phyloP scores from a whole-genome alignment of 30 jellyfish, hydroid and myxozoan genomes.

The Chironex yamaguchii region DNA sequence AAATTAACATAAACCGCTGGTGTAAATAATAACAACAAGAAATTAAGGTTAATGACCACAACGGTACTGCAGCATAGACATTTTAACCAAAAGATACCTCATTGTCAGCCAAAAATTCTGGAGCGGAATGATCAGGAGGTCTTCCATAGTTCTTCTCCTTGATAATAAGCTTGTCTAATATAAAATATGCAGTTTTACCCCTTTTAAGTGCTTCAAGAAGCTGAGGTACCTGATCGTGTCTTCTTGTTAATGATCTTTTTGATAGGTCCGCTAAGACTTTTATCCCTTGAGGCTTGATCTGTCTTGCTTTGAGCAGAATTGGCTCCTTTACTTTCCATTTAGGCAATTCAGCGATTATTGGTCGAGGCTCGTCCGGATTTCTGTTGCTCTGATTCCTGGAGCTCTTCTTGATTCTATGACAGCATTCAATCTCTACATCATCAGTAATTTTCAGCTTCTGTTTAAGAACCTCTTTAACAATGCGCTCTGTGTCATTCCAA shows the following conservation, averaged over 20 bases:
- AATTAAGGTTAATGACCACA: too few relatives aligned
- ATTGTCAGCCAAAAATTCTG: too few relatives aligned
- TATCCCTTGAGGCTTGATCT: neutral
- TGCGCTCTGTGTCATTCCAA: slow-evolving; percentile 13
- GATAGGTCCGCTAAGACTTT: slow-evolving; percentile 11
- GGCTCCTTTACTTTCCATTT: slow-evolving; percentile 15
- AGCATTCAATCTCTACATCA: slow-evolving; percentile 11
- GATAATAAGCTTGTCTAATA: slow-evolving; percentile 4
- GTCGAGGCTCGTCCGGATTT: slow-evolving; percentile 26
- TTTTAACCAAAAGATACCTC: too few relatives aligned
- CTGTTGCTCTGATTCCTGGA: neutral
- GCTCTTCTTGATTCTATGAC: slow-evolving; percentile 8
- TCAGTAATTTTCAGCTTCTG: slow-evolving; percentile 1
- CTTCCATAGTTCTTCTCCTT: neutral
- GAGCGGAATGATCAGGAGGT: too few relatives aligned
- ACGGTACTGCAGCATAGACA: too few relatives aligned
- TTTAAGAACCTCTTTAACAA: neutral
- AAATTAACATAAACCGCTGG: too few relatives aligned
- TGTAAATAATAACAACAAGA: too few relatives aligned
- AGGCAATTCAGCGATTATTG: slow-evolving; percentile 32
- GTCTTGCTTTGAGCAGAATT: slow-evolving; percentile 10
- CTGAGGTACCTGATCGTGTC: slow-evolving; percentile 19
- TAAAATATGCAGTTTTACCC: slow-evolving; percentile 29
- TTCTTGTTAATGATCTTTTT: slow-evolving; percentile 19
- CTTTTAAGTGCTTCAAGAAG: slow-evolving; percentile 15